Conservation (phyloP, 1,140 invertebrate species). For the Listronotus oregonensis region DNA sequence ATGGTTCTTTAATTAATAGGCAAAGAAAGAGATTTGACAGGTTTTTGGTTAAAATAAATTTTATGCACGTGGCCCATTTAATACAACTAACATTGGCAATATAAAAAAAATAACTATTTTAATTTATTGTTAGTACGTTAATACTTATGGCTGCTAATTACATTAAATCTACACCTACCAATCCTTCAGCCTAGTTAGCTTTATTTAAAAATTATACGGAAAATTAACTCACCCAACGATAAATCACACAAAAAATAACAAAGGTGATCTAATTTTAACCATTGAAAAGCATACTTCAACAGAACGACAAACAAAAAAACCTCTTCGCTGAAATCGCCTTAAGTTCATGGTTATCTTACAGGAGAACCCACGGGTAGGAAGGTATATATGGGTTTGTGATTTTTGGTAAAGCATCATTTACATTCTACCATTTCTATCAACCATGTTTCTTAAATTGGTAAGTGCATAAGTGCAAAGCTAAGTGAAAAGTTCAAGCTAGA, state of each 20-base stretch:
- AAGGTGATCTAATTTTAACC: constrained; percentile 18
- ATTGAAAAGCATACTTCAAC: constrained; percentile 8
- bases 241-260: constrained; percentile 58
- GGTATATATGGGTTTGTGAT: constrained; percentile 28
- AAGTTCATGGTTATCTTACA: constrained; percentile 23
- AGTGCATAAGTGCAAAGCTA: constrained; percentile 19
- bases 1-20: no score
- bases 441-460: constrained; percentile 31
- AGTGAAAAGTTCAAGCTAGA: constrained; percentile 5
- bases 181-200: no score
- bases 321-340: constrained; percentile 7
- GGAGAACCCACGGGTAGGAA: constrained; percentile 18
- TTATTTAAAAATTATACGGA: no score
- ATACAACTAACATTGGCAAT: no score
- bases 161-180: no score
- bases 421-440: constrained; percentile 17
- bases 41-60: no score
- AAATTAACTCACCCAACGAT: no score
- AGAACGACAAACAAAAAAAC: constrained; percentile 9
- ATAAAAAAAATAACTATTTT: no score
- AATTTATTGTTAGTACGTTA: no score
- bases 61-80: no score
- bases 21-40: no score
- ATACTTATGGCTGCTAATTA: no score
- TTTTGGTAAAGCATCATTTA: constrained; percentile 34